phyloP scores from a whole-genome alignment of 2,113 vertebrate genomes.

The Pluvianellus socialis region DNA sequence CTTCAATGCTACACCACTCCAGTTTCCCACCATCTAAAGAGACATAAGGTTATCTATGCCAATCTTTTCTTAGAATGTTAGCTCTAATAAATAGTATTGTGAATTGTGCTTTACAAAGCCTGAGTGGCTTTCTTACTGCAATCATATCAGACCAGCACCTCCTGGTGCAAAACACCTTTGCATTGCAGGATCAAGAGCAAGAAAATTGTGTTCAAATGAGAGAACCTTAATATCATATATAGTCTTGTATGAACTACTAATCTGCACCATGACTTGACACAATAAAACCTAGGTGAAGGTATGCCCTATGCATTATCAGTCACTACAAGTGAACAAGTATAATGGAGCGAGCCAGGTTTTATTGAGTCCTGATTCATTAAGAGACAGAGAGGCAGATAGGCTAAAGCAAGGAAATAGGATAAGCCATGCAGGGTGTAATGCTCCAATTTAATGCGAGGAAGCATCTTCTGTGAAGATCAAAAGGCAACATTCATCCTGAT shows the following conservation, averaged over 20 bases:
- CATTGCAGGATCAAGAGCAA: background rate
- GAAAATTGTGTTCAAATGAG: background rate
- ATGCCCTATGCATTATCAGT: background rate
- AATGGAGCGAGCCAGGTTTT: background rate
- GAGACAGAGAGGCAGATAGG: background rate
- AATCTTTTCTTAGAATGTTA: background rate
- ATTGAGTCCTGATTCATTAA: background rate
- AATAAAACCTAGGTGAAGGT: background rate
- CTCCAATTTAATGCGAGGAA: background rate
- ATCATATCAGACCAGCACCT: background rate
- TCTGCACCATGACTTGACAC: background rate
- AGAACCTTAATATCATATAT: background rate
- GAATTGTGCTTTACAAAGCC: background rate
- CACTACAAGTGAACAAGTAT: background rate
- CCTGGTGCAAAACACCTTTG: background rate
- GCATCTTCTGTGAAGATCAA: conserved; percentile 1
- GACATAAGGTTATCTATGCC: background rate
- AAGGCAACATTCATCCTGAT: background rate
- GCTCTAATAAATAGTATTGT: background rate
- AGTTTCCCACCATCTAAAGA: background rate
- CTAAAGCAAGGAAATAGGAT: background rate
- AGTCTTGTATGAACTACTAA: background rate
- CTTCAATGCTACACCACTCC: rapidly evolving
- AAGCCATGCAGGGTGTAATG: background rate
- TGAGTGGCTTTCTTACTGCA: background rate